These are phyloP conservation scores for Lucilia sericata DNA, from an alignment of 1,140 invertebrate species.

Conservation along the genomic window DNA sequence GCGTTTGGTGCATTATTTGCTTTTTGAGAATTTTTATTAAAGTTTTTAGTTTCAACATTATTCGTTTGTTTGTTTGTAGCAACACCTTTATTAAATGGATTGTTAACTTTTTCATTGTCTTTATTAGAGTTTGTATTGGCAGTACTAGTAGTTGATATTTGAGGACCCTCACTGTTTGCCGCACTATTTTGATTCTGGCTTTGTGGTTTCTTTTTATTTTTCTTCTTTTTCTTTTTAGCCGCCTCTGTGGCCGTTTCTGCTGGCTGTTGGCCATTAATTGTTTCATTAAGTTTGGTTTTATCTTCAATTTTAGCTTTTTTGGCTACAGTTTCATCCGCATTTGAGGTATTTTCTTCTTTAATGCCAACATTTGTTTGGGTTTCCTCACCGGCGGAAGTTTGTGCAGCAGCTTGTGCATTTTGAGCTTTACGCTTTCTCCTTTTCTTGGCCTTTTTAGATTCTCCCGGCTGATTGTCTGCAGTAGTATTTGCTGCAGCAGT, in stretches of 20 bases:
- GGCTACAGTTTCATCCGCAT: not conserved
- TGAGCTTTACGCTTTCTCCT: conserved; percentile 46
- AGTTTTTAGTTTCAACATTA: not conserved
- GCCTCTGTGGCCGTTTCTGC: not conserved
- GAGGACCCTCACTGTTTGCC: no score
- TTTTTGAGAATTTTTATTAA: conserved; percentile 2
- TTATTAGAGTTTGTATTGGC: not conserved
- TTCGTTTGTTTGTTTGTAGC: not conserved
- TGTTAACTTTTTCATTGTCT: not conserved
- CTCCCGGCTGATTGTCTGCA: not conserved
- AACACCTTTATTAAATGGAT: not conserved
- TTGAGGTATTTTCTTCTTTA: not conserved
- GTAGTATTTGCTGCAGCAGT: not conserved
- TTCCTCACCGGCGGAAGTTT: not conserved
- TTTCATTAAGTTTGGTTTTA: not conserved
- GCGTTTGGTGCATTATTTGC: not conserved
- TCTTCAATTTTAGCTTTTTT: not conserved
- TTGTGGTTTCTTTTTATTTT: not conserved
- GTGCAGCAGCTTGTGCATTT: not conserved
- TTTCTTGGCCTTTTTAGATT: conserved; percentile 43
- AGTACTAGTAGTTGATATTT: not conserved
- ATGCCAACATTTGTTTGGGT: not conserved
- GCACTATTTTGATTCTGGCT: not conserved
- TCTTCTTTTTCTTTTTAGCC: conserved; percentile 4
- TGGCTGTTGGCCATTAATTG: not conserved